Conservation (phyloP, 2,888 invertebrate genomes). For the Synergus umbraculus region DNA sequence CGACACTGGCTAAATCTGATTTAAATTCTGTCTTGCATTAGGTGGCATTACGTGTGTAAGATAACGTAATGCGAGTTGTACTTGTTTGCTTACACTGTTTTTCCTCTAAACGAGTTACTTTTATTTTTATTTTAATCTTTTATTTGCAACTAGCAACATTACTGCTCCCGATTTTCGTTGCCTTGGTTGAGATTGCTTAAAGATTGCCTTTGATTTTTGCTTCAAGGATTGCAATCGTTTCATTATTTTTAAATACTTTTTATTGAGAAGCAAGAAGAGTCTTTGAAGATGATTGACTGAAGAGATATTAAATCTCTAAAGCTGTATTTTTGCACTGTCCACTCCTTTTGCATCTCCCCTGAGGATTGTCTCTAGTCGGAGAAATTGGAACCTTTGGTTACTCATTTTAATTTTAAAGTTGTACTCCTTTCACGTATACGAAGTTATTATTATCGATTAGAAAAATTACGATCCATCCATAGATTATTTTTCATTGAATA, state of each 20-base stretch:
- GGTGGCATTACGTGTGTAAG: neutral
- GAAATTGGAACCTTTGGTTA: neutral
- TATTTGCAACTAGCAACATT: slow-evolving; percentile 23
- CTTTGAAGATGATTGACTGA: neutral
- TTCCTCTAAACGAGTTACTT: slow-evolving; percentile 19
- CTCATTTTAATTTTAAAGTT: slow-evolving; percentile 1
- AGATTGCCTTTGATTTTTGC: slow-evolving; percentile 19
- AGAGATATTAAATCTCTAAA: neutral
- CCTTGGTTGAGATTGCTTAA: slow-evolving; percentile 12
- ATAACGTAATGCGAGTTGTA: slow-evolving; percentile 26
- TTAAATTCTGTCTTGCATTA: neutral
- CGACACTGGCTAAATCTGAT: slow-evolving; percentile 35
- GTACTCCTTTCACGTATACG: slow-evolving; percentile 7
- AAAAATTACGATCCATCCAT: slow-evolving; percentile 20
- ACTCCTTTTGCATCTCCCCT: neutral
- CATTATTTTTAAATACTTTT: slow-evolving; percentile 1
- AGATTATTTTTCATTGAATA: neutral
- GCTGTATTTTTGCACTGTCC: neutral
- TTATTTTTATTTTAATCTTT: slow-evolving; percentile 5
- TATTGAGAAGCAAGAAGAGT: neutral
- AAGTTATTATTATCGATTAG: slow-evolving; percentile 13
- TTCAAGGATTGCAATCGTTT: slow-evolving; percentile 16
- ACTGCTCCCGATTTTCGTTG: slow-evolving; percentile 39
- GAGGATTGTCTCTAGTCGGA: neutral
- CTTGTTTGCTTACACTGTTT: slow-evolving; percentile 31